Evolutionary conservation across 2,888 invertebrate genomes (phyloP).

Genomic region (Cryptocheilus praepositus): DNA sequence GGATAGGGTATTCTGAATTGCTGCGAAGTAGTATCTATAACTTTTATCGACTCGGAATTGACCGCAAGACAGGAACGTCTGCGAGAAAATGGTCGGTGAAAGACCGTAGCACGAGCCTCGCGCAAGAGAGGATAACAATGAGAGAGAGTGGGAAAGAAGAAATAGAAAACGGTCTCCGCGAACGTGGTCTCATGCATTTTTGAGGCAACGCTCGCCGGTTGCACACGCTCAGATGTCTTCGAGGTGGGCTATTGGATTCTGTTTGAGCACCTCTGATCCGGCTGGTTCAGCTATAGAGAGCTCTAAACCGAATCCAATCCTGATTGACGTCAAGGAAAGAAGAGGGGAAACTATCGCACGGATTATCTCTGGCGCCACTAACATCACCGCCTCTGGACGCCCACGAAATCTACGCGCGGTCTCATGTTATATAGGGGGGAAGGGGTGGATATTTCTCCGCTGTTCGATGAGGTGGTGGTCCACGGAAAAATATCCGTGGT

Average conservation of each 20-base stretch:
- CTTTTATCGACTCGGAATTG: too few relatives aligned
- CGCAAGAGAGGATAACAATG: not conserved
- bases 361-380: conserved; percentile 74
- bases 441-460: conserved; percentile 5
- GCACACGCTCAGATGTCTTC: conserved; percentile 19
- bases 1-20: too few relatives aligned
- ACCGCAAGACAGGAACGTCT: too few relatives aligned
- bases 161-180: conserved; percentile 9
- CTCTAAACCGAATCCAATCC: conserved; percentile 72
- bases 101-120: too few relatives aligned
- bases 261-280: conserved; percentile 67
- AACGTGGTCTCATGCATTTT: conserved; percentile 29
- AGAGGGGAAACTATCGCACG: conserved; percentile 69
- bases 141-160: not conserved
- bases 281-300: conserved; percentile 64
- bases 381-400: conserved; percentile 62
- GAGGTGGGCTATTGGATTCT: conserved; percentile 47
- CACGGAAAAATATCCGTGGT: conserved; percentile 49
- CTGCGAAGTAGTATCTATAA: too few relatives aligned
- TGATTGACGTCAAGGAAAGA: conserved; percentile 71
- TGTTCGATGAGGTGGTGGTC: conserved; percentile 32
- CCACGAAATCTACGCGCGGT: conserved; percentile 53
- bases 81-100: not conserved
- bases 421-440: conserved; percentile 55
- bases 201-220: conserved; percentile 23